Conservation (phyloP, 2,888 invertebrate species). For the Leucoma salicis region DNA sequence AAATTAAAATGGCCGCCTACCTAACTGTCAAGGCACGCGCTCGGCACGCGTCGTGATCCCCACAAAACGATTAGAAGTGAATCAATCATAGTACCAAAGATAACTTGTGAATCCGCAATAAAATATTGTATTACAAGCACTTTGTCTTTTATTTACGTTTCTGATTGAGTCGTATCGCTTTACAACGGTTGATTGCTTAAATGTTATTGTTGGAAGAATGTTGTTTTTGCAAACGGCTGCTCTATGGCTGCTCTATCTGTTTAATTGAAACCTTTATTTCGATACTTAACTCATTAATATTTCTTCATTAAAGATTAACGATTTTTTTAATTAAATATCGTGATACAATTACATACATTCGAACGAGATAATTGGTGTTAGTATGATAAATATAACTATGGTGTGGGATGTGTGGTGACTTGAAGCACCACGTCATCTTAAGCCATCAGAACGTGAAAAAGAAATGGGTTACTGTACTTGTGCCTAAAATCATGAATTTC, state of each 20-base stretch:
- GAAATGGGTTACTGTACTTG: no score
- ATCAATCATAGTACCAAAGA: conserved; percentile 59
- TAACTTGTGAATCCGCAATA: conserved; percentile 62
- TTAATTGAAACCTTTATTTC: not conserved
- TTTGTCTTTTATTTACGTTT: conserved; percentile 75
- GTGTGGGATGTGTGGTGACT: no score
- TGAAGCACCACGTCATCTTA: no score
- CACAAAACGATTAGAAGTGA: conserved; percentile 57
- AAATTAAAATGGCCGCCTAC: conserved; percentile 45
- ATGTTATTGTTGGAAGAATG: conserved; percentile 38
- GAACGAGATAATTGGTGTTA: no score
- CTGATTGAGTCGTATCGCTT: conserved; percentile 71
- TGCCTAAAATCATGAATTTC: no score
- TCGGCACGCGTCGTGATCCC: conserved; percentile 56
- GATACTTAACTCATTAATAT: not conserved
- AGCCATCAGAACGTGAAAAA: no score
- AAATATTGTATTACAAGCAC: conserved; percentile 70
- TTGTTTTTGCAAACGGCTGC: conserved; percentile 56
- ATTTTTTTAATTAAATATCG: no score
- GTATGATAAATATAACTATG: no score
- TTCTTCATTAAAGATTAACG: no score
- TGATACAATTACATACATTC: no score
- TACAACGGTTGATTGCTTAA: conserved; percentile 47
- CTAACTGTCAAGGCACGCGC: conserved; percentile 65
- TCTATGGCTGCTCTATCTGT: conserved; percentile 7